Evolutionary conservation across 1,140 invertebrate genomes (phyloP).

Genomic region (Macrocentrus cingulum): DNA sequence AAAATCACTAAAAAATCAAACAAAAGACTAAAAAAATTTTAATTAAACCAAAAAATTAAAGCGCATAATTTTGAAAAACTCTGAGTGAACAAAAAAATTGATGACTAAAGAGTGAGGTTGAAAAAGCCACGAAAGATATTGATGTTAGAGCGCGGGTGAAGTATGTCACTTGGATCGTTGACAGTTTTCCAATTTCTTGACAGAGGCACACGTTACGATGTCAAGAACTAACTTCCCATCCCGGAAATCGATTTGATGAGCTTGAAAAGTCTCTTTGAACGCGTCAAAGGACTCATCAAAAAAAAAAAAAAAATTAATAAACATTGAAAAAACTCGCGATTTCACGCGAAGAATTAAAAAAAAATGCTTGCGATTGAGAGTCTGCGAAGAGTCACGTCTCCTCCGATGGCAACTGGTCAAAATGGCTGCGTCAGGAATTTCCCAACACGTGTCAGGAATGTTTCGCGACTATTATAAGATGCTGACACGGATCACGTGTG

Average conservation of each 20-base stretch:
- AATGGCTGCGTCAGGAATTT: constrained; percentile 7
- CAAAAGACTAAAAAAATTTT: too few species aligned
- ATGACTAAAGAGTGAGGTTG: too few species aligned
- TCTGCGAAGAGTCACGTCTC: constrained; percentile 19
- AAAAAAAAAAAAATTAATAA: too few species aligned
- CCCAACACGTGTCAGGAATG: constrained; percentile 22
- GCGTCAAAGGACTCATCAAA: not conserved
- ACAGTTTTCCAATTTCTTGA: constrained; percentile 44
- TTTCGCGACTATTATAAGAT: not conserved
- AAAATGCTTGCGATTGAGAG: not conserved
- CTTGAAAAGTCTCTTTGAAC: not conserved
- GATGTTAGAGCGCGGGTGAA: constrained; percentile 10
- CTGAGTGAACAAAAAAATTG: too few species aligned
- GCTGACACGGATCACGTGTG: too few species aligned
- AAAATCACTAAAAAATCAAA: too few species aligned
- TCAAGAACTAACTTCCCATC: constrained; percentile 22
- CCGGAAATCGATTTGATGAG: constrained; percentile 23
- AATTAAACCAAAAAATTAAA: too few species aligned
- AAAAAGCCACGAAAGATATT: not conserved
- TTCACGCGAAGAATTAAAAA: constrained; percentile 12
- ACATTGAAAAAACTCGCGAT: too few species aligned
- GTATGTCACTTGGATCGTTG: constrained; percentile 39
- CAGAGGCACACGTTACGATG: not conserved
- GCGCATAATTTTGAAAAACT: too few species aligned
- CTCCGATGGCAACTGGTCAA: too few species aligned